Conservation (phyloP, 1,140 invertebrate genomes). For the Drosophila rufa region DNA sequence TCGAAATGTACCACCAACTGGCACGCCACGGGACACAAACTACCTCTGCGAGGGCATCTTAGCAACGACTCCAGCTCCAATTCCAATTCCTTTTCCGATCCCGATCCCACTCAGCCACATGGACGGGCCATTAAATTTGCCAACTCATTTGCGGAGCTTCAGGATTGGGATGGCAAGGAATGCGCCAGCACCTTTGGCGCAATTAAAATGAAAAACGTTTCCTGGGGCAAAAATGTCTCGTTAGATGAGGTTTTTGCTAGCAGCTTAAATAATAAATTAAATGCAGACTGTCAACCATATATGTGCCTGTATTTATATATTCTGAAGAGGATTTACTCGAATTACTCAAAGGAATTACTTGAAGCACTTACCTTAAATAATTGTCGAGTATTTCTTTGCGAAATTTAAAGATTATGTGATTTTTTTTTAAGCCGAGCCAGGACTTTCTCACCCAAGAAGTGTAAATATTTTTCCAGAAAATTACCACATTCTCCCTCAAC, state of each 20-base stretch:
- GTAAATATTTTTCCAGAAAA: neutral
- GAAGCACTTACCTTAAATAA: neutral
- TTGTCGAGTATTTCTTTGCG: neutral
- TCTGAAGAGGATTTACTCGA: neutral
- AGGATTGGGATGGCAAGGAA: slow-evolving; percentile 6
- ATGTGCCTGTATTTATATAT: neutral
- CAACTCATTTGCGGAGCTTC: slow-evolving; percentile 37
- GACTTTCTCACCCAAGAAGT: neutral
- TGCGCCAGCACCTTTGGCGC: slow-evolving; percentile 9
- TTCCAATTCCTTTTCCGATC: neutral
- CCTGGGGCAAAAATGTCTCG: slow-evolving; percentile 12
- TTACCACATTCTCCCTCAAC: neutral
- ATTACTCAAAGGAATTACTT: neutral
- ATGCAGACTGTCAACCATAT: neutral
- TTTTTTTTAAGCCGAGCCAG: neutral
- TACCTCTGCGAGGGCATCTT: slow-evolving; percentile 1
- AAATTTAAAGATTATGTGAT: no score
- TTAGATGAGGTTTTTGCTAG: slow-evolving; percentile 4
- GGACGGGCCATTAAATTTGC: slow-evolving; percentile 31
- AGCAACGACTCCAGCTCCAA: slow-evolving; percentile 1
- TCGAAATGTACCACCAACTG: slow-evolving; percentile 45
- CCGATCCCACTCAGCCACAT: slow-evolving; percentile 4
- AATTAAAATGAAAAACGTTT: slow-evolving; percentile 35
- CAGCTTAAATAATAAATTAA: slow-evolving; percentile 13
- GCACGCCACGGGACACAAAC: slow-evolving; percentile 38